Percentiles rank a stretch among this genome's conserved stretches.
These are phyloP conservation scores for Epinephelus fuscoguttatus DNA, from an alignment of 2,113 vertebrate genomes.

Conservation along the genomic window DNA sequence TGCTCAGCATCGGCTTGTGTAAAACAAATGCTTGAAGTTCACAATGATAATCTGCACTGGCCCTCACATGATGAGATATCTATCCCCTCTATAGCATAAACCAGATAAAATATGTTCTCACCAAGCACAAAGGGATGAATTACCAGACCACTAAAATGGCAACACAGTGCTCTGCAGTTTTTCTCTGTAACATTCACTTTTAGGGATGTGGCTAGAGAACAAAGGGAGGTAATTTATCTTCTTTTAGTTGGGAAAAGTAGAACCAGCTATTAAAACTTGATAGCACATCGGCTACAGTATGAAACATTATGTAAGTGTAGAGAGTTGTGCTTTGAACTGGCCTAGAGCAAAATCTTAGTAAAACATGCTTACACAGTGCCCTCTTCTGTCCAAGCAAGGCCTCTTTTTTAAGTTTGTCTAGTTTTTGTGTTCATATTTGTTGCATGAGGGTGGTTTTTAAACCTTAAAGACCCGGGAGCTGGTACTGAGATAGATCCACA, in stretches of 20 bases:
- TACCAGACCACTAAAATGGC: slow-evolving; percentile 25
- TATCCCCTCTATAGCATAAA: background rate
- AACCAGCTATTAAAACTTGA: slow-evolving; percentile 8
- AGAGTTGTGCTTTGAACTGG: slow-evolving; percentile 18
- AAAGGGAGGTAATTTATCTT: slow-evolving; percentile 22
- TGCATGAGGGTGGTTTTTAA: background rate
- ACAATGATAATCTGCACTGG: background rate
- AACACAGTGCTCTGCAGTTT: slow-evolving; percentile 13
- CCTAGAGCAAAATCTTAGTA: slow-evolving; percentile 6
- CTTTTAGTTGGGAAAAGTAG: background rate
- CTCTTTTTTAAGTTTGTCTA: background rate
- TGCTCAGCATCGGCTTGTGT: background rate
- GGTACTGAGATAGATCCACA: background rate
- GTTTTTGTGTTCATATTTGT: background rate
- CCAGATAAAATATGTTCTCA: background rate
- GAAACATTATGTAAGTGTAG: slow-evolving; percentile 21
- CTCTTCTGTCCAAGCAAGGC: slow-evolving; percentile 47
- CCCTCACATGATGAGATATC: background rate
- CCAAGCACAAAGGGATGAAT: slow-evolving; percentile 33
- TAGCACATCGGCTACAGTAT: background rate
- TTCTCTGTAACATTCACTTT: slow-evolving; percentile 23
- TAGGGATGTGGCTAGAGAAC: background rate
- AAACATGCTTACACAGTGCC: slow-evolving; percentile 36
- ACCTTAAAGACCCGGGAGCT: background rate
- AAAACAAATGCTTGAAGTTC: background rate